A percentile compares a stretch with the other conserved stretches of the same genome.
phyloP scores from a whole-genome alignment of 1,140 invertebrate species.

The Oreohelix idahoensis region DNA sequence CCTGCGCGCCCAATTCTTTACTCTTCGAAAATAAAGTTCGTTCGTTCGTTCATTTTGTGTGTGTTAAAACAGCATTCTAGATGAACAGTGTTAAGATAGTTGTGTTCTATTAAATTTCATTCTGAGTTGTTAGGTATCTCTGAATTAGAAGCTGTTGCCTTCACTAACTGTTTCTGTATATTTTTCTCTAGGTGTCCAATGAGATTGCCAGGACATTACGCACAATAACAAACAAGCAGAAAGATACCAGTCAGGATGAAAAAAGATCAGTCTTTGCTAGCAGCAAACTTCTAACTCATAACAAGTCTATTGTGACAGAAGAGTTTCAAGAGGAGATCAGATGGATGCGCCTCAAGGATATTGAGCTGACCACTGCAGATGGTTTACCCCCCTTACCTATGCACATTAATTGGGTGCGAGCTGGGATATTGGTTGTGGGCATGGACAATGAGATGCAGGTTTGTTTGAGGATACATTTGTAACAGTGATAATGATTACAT shows the following conservation, averaged over 20 bases:
- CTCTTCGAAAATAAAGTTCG: no score
- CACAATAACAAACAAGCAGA: background rate
- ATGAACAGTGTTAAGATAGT: no score
- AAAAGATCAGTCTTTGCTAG: conserved; percentile 37
- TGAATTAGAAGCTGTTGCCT: no score
- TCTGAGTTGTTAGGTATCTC: no score
- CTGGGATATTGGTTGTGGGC: conserved; percentile 96
- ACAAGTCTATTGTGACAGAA: conserved; percentile 66
- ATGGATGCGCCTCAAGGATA: conserved; percentile 96
- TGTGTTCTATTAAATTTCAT: no score
- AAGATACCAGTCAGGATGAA: conserved; percentile 26
- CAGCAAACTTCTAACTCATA: conserved; percentile 23
- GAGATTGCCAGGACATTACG: conserved; percentile 32
- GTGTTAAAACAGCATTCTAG: no score
- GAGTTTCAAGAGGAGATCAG: conserved; percentile 73
- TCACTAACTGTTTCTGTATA: no score
- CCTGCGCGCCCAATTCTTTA: no score
- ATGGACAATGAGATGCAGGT: conserved; percentile 98
- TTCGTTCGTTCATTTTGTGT: no score
- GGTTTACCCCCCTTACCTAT: conserved; percentile 96
- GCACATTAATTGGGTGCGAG: conserved; percentile 98
- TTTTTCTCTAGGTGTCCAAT: conserved; percentile 28
- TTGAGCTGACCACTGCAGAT: conserved; percentile 93
- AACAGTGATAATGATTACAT: background rate
- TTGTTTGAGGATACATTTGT: conserved; percentile 8